Base-by-base conservation (phyloP, 2,113 vertebrate species). In the Ictidomys tridecemlineatus region DNA sequence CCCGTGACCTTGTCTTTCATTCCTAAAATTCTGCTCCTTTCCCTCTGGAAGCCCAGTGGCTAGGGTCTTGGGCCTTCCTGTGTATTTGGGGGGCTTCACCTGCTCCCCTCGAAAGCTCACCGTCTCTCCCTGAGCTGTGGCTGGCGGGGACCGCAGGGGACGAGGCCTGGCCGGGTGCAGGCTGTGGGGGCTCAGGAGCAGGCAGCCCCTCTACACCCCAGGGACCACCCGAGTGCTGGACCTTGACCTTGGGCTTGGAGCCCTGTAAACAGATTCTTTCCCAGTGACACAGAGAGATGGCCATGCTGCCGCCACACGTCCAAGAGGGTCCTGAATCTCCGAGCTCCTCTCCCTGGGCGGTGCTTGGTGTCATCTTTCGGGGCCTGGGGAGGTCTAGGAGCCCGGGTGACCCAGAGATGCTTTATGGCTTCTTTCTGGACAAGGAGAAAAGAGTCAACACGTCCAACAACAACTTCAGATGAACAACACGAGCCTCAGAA, bases 391-490 rank as follows among this genome's bases (percentile, higher is more conserved):
- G 85, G 70, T 90, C 92, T 87, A 45, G 0, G 69, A 17, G 65
- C 82, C 0, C 0, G 3, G 77, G 86, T 72, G 92, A 77, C 79
- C 91, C 67, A 67, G 96, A 91, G 96, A 67, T 69, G 53, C 85
- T 85, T 97, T 83, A 48, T 89, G 79, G 53, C 95, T 97, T 97
- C 96, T 61, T 96, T 97, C 97, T 98, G 96, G 97, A 97, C 96
- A 94, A 89, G 67, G 90, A 51, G 56, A 20, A 96, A 73, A 80
- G 63, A 58, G 24, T 13, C 28, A 63, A 82, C 61, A 85, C 96
- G 97, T 95, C 91, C 97, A 97, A 98, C 89, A 93, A 53, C 97
- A 90, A 65, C n/a, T 96, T 97, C 96, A 96, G 95, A 94, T 97
- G 96, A 98, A 98, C 95, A 96, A 74, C 84, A 45, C 0, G 17